These are phyloP conservation scores for Ondatra zibethicus DNA, from an alignment of 2,113 vertebrate genomes.

Conservation along the genomic window DNA sequence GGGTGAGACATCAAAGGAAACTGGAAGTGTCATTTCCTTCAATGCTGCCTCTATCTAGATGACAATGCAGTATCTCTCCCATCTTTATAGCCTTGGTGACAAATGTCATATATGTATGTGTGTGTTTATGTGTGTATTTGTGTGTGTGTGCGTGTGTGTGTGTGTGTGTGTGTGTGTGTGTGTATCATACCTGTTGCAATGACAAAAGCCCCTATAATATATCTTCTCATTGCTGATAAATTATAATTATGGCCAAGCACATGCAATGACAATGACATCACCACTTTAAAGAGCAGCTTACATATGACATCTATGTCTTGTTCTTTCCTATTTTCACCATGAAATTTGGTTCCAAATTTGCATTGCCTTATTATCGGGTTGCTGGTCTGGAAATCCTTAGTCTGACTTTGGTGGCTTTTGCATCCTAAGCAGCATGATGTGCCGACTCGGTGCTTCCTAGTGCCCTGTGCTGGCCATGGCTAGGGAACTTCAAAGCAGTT, in stretches of 20 bases:
- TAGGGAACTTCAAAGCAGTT: neutral
- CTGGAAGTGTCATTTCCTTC: neutral
- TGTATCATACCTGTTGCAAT: neutral
- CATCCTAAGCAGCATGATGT: neutral
- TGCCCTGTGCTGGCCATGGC: neutral
- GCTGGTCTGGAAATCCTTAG: neutral
- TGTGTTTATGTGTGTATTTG: neutral
- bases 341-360: neutral
- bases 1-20: neutral
- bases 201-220: neutral
- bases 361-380: neutral
- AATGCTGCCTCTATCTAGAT: neutral
- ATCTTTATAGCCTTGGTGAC: neutral
- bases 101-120: neutral
- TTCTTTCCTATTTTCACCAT: neutral
- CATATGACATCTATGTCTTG: neutral
- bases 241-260: neutral
- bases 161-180: neutral
- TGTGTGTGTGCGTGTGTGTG: neutral
- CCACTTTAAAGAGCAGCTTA: neutral
- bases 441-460: neutral
- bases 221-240: neutral
- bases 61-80: neutral
- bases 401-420: neutral
- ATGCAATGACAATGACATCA: neutral